Evolutionary conservation across 1,140 invertebrate species (phyloP), one percentile per base, ranked within the genome.

Genomic region (Ceratina japonica): DNA sequence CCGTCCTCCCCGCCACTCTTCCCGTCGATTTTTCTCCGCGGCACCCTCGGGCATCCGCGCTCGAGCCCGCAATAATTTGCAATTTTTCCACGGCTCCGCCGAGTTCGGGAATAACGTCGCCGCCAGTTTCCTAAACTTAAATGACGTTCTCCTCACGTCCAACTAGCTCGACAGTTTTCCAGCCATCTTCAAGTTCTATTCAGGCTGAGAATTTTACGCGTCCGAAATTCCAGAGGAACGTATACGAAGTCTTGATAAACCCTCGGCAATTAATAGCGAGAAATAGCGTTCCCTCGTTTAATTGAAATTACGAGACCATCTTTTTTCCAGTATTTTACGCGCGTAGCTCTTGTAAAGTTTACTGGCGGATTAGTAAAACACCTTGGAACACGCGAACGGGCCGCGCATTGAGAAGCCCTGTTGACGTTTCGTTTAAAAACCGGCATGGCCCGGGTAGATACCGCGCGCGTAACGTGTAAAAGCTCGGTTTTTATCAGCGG

Each of bases 401-500:
- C 27, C 4, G 27, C 4, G 27, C 27, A 31, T 31, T 31, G 27
- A 24, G 16, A 20, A 65, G 37, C n/a, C 1, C 58, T 66, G 77
- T 74, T 79, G 77, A 79, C 77, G 52, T 65, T 65, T 31, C 31
- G 62, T 51, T 79, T 79, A 79, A 79, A 69, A 66, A 66, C 31
- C 20, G 49, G 69, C 70, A 75, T 51, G 70, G 68, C 15, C 10
- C 59, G 78, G 31, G 65, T 56, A 75, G 59, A 83, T 79, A 83
- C 51, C 75, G 31, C 20, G 76, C 69, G 31, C 20, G 76, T 15
- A 62, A 56, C 70, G 59, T 75, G 66, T 83, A 83, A 75, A 37
- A 61, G 71, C 75, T 68, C 70, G 15, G 74, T 64, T 84, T 44
- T 77, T 85, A 84, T 84, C 74, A 64, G 77, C 85, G 82, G 86